Base-by-base conservation (phyloP, 2,113 vertebrate species). In the Gambusia holbrooki region DNA sequence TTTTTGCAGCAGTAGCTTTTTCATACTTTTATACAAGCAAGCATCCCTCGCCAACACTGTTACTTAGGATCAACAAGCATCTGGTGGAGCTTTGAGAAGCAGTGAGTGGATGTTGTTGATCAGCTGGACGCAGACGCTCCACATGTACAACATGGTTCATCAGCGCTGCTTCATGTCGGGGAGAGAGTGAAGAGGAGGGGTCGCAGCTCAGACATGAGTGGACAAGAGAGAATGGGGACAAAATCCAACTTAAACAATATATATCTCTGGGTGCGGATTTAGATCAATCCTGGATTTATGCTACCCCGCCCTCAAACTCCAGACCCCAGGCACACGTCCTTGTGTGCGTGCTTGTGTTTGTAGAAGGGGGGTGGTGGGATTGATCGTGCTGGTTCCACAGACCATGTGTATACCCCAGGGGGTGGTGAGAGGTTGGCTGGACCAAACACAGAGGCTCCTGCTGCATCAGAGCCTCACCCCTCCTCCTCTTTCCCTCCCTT, bases 251-350 rank as follows among this genome's bases (percentile, higher is more conserved):
- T 90, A 85, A 92, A 93, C 91, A 78, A 91, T 22, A 54, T 22
- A 54, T 87, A 88, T 93, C 79, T 86, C 82, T 84, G 88, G 90
- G 84, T 92, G 89, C 82, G 87, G 92, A 95, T 94, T 94, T 88
- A 92, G 94, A 94, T 92, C 91, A 92, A 90, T 91, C 90, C 88
- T 83, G 92, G 93, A 93, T 95, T 95, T 92, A 81, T 86, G 62
- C 81, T 80, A 81, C 88, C 84, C 91, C 45, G 27, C 45, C 51
- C 51, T 17, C 22, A 25, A n/a, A 58, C 51, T 25, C 51, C 90
- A 88, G 79, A 73, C 82, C 66, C 71, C 1, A 79, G 81, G 78
- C 91, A 92, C 80, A 66, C 87, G 88, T 88, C 72, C 74, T 27
- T 73, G 63, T 77, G 71, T 83, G 82, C 19, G 28, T 82, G 79